These are phyloP conservation scores for Drosophila lacteicornis DNA, from an alignment of 1,140 invertebrate species.

Conservation along the genomic window DNA sequence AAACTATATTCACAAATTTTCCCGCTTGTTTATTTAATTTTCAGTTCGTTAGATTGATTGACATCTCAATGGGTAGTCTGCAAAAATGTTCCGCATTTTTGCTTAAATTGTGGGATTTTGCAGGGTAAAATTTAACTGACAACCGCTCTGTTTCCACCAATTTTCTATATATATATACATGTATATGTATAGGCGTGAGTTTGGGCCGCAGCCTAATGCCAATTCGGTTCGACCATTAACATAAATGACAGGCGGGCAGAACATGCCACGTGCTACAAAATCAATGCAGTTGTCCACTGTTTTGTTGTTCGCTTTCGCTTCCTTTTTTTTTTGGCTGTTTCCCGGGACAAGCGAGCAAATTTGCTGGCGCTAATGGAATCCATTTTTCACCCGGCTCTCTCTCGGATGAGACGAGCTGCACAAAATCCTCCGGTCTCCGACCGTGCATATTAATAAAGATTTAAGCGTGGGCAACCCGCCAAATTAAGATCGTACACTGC, in stretches of 20 bases:
- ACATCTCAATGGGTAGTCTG: not conserved
- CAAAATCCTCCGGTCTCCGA: constrained; percentile 40
- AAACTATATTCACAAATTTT: not conserved
- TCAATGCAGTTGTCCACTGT: constrained; percentile 66
- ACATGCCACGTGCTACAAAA: constrained; percentile 62
- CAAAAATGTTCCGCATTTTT: not conserved
- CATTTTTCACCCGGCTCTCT: constrained; percentile 64
- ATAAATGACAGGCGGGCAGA: constrained; percentile 70
- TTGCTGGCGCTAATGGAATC: constrained; percentile 67
- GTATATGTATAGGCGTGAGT: not conserved
- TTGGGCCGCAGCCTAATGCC: constrained; percentile 43
- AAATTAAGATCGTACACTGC: constrained; percentile 70
- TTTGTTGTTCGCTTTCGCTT: not conserved
- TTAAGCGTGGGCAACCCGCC: constrained; percentile 55
- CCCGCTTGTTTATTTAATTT: no score
- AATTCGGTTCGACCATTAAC: constrained; percentile 63
- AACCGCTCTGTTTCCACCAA: not conserved
- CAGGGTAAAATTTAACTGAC: not conserved
- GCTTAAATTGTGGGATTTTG: no score
- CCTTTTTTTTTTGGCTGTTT: constrained; percentile 2
- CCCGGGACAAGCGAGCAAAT: constrained; percentile 56
- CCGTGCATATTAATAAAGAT: constrained; percentile 80
- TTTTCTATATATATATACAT: not conserved
- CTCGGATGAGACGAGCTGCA: constrained; percentile 42
- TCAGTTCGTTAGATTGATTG: not conserved